These are phyloP conservation scores for Stenurella melanura DNA, from an alignment of 2,888 invertebrate species.

Conservation along the genomic window DNA sequence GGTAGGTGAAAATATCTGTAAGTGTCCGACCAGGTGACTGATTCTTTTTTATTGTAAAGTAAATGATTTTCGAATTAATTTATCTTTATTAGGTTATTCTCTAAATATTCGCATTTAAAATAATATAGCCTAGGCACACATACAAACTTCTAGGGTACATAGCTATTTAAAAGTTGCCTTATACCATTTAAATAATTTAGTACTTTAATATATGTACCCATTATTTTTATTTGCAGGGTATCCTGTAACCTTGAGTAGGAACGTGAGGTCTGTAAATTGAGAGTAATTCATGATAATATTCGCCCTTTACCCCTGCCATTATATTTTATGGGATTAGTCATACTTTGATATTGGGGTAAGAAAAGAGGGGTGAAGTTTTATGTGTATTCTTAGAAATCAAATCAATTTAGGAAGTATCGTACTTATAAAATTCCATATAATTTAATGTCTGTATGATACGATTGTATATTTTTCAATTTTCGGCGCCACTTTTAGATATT, in stretches of 20 bases:
- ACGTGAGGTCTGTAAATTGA: conserved; percentile 1
- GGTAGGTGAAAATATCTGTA: too few relatives aligned
- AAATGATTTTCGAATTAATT: too few relatives aligned
- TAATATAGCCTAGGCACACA: background rate
- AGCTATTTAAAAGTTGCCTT: background rate
- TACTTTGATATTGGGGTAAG: conserved; percentile 28
- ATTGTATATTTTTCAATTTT: too few relatives aligned
- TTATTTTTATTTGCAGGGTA: conserved; percentile 28
- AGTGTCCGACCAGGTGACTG: too few relatives aligned
- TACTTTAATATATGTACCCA: conserved; percentile 11
- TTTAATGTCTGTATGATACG: too few relatives aligned
- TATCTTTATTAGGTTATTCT: background rate
- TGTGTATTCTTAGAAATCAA: background rate
- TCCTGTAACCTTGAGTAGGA: conserved; percentile 22
- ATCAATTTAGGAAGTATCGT: background rate
- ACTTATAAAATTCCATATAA: background rate
- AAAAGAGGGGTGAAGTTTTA: conserved; percentile 32
- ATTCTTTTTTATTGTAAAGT: too few relatives aligned
- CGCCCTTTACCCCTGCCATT: conserved; percentile 36
- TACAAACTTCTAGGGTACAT: background rate
- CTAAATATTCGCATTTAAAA: background rate
- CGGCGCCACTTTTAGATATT: too few relatives aligned
- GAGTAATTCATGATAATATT: conserved; percentile 20
- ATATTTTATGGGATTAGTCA: conserved; percentile 43
- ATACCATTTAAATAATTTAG: conserved; percentile 7